Evolutionary conservation across 2,888 invertebrate genomes (phyloP).

Genomic region (Protodeltote pygarga): DNA sequence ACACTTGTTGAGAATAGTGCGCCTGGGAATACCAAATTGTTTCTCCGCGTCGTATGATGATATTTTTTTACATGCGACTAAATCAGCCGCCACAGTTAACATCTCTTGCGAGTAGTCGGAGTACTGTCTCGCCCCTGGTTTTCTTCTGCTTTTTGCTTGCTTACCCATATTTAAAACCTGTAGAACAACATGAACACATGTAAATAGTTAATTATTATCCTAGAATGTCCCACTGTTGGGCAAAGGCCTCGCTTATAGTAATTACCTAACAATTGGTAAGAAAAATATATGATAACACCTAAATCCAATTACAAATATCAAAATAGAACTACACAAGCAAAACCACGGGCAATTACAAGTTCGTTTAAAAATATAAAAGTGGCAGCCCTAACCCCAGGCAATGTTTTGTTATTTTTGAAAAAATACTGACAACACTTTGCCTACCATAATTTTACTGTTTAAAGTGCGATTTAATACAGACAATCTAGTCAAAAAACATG

Average conservation of each 20-base stretch:
- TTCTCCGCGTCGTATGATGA: conserved; percentile 30
- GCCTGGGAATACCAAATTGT: conserved; percentile 22
- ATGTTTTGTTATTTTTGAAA: too few species aligned
- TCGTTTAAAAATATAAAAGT: conserved; percentile 6
- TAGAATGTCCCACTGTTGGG: too few species aligned
- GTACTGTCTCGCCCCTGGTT: conserved; percentile 21
- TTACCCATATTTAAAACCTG: conserved; percentile 9
- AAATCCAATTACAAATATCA: too few species aligned
- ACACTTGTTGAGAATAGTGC: conserved; percentile 19
- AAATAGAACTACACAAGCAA: not conserved
- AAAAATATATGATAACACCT: not conserved
- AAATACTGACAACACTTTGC: too few species aligned
- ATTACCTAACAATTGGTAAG: not conserved
- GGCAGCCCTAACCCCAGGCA: conserved; percentile 8
- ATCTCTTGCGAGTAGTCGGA: conserved; percentile 33
- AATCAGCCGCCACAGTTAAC: conserved; percentile 21
- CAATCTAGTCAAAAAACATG: too few species aligned
- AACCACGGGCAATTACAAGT: not conserved
- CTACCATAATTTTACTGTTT: too few species aligned
- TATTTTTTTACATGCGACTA: conserved; percentile 18
- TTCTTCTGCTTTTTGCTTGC: conserved; percentile 6
- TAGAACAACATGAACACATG: not conserved
- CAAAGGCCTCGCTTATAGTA: not conserved
- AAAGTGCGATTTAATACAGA: too few species aligned
- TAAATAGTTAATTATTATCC: too few species aligned